Conservation (phyloP, 2,113 vertebrate genomes). For the Aegypius monachus region DNA sequence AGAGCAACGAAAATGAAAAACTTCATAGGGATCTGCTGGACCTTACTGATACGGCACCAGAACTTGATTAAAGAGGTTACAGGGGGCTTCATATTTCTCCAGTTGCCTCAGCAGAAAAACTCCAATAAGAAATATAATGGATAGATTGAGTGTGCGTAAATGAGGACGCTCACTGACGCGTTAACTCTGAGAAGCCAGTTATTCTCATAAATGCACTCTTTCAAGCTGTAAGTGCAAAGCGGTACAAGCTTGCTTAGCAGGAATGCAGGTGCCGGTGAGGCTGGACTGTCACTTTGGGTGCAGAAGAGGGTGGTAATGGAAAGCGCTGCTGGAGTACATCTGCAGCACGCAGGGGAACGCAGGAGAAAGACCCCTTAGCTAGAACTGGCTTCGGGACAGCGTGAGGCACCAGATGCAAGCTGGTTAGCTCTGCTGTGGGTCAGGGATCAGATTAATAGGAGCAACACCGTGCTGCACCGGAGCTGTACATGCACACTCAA, state of each 20-base stretch:
- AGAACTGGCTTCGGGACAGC: neutral
- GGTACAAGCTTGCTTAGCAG: neutral
- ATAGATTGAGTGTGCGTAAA: neutral
- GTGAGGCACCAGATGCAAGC: neutral
- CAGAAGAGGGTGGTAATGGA: neutral
- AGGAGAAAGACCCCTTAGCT: neutral
- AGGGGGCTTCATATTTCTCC: neutral
- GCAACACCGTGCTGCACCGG: accelerated
- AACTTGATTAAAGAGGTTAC: neutral
- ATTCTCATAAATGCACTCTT: neutral
- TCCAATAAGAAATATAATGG: neutral
- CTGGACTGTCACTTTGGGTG: neutral
- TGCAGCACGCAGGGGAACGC: neutral
- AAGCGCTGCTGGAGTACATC: neutral
- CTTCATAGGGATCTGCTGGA: neutral
- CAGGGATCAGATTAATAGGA: neutral
- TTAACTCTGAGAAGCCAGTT: neutral
- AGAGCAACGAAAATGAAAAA: neutral
- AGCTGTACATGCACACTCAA: neutral
- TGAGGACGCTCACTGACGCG: neutral
- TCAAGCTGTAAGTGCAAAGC: neutral
- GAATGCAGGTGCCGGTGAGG: neutral
- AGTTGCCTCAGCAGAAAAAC: neutral
- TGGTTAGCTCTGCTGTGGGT: neutral
- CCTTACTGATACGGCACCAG: neutral